Base-by-base conservation (phyloP, 2,797 vertebrate genomes). In the Scleropages formosus region DNA sequence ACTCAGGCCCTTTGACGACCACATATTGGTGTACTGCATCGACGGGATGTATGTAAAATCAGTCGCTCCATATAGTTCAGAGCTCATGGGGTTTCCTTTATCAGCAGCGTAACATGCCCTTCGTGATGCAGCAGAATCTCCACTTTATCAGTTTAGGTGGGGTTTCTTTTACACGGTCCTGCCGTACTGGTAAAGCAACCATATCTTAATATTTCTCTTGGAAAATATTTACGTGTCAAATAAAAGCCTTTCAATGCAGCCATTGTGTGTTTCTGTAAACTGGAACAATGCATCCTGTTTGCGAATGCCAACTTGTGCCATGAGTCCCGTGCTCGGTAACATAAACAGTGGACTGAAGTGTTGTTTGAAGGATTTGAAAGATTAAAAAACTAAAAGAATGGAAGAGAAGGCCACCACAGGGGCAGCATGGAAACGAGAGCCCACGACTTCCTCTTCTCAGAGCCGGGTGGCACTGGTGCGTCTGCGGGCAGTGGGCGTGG, bases 141-240 rank as follows among this genome's bases (percentile, higher is more conserved):
- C 11, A 7, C 1, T 3, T 69, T 75, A 69, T 75, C 74, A 90
- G 91, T 4, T 39, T 26, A 4, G 24, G 47, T 26, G 15, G 27
- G n/a, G 31, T n/a, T 39, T 46, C 39, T 6, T 12, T 11, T 27
- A 44, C 12, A 15, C 4, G 24, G 6, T 16, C 24, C 24, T 20
- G 51, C 49, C 20, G 46, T 16, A 22, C 44, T 27, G 47, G 68
- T 20, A 8, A 3, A 13, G 24, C 12, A 8, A 24, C 49, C 16
- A 15, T 26, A 27, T 71, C 24, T 56, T 47, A 18, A 13, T 4
- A 11, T 9, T 53, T 20, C 22, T 20, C 53, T 26, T 18, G 22
- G 51, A 7, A 51, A 51, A 26, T 68, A 47, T 49, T 51, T 68
- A 49, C 20, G 44, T 24, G 16, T 49, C 20, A 49, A 49, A 68